Conservation (phyloP, 1,140 invertebrate genomes). For the Drosophila mayri region DNA sequence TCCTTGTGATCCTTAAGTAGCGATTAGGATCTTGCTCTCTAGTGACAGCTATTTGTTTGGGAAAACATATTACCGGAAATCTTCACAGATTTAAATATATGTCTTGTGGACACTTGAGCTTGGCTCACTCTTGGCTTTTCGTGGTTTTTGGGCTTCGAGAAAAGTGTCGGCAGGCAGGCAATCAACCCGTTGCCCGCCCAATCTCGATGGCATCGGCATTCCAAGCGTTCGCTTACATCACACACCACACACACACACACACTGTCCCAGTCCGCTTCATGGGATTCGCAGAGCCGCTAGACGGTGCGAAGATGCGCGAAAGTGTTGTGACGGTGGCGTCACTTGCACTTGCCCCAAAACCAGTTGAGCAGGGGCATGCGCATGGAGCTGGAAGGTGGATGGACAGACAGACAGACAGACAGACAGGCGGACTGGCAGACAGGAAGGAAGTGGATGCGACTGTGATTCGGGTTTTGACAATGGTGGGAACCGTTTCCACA, state of each 20-base stretch:
- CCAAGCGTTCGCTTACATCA: conserved; percentile 58
- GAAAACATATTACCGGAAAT: conserved; percentile 63
- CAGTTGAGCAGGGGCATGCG: conserved; percentile 35
- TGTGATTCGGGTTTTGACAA: conserved; percentile 30
- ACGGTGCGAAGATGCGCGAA: conserved; percentile 67
- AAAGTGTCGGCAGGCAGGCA: conserved; percentile 42
- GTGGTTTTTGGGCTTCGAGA: conserved; percentile 36
- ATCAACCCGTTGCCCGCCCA: conserved; percentile 55
- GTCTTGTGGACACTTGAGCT: conserved; percentile 5
- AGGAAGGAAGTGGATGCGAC: conserved; percentile 49
- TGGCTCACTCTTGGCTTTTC: conserved; percentile 19
- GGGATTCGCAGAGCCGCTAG: conserved; percentile 27
- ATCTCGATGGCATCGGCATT: conserved; percentile 39
- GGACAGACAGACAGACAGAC: neutral
- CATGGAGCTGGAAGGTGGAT: neutral
- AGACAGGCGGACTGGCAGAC: conserved; percentile 21
- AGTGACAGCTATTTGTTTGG: neutral
- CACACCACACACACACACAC: conserved; percentile 1
- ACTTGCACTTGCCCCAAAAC: conserved; percentile 64
- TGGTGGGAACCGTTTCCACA: conserved; percentile 30
- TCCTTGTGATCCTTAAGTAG: no score
- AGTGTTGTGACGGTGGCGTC: conserved; percentile 48
- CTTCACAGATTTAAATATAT: conserved; percentile 47
- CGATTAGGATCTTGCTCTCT: conserved; percentile 1
- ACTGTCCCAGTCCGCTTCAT: conserved; percentile 2